Percentiles rank a stretch among this genome's conserved stretches.
Conservation (phyloP, 2,797 vertebrate species). For the Fistularia tabacaria region DNA sequence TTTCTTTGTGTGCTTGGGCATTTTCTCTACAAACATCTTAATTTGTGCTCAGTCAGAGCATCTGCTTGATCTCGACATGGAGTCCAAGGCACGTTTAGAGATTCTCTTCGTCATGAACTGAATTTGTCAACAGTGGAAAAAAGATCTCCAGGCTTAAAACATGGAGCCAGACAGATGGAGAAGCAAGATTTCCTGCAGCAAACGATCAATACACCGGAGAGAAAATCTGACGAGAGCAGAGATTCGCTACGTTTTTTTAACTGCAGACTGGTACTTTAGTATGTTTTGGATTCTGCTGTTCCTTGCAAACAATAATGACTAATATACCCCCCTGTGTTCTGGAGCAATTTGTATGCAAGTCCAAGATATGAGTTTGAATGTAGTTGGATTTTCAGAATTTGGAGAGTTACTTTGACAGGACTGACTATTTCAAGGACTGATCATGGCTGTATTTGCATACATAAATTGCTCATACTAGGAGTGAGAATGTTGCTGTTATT, state of each 20-base stretch:
- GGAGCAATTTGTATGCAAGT: slow-evolving; percentile 4
- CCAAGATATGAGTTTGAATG: slow-evolving; percentile 6
- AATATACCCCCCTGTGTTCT: background rate
- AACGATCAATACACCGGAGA: no score
- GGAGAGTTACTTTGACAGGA: slow-evolving; percentile 5
- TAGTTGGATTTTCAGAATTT: slow-evolving; percentile 11
- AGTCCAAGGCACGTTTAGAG: slow-evolving; percentile 5
- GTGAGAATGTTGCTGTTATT: no score
- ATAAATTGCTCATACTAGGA: background rate
- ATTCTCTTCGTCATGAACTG: slow-evolving; percentile 18
- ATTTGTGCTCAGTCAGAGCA: background rate
- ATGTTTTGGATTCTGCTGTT: slow-evolving; percentile 14
- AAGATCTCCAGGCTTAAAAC: slow-evolving; percentile 23
- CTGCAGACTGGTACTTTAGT: background rate
- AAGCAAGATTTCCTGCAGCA: slow-evolving; percentile 21
- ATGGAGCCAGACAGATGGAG: slow-evolving; percentile 19
- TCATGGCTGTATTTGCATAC: slow-evolving; percentile 1
- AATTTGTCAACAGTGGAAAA: slow-evolving; percentile 28
- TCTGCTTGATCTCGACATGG: slow-evolving; percentile 12
- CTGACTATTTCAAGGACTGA: background rate
- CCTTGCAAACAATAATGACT: slow-evolving; percentile 1
- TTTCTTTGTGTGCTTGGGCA: background rate
- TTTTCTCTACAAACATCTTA: no score
- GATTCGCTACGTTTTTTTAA: no score
- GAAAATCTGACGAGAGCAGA: no score